phyloP scores from a whole-genome alignment of 2,113 vertebrate genomes.

The Mesoclemmys tuberculata region DNA sequence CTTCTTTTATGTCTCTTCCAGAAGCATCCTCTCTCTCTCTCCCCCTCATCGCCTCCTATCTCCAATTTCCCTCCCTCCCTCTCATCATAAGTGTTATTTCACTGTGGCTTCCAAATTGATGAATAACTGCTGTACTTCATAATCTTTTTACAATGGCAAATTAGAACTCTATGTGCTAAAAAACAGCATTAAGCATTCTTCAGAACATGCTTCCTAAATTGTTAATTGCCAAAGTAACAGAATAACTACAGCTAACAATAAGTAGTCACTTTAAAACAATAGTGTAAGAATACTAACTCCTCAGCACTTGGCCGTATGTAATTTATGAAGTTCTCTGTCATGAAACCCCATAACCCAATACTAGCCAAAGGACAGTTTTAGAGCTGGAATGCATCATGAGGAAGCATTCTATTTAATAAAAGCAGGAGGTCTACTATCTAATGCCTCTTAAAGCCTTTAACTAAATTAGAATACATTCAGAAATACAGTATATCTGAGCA shows the following conservation, averaged over 20 bases:
- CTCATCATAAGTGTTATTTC: slow-evolving; percentile 14
- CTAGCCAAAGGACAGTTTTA: slow-evolving; percentile 15
- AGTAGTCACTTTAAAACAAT: slow-evolving; percentile 33
- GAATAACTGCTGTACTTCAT: slow-evolving; percentile 7
- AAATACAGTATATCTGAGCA: not conserved
- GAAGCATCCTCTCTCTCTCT: not conserved
- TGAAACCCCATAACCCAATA: not conserved
- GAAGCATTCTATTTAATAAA: not conserved
- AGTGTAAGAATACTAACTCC: not conserved
- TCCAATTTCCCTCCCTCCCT: not conserved
- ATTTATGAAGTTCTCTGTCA: slow-evolving; percentile 22
- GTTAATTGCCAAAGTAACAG: slow-evolving; percentile 48
- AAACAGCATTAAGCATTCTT: slow-evolving; percentile 27
- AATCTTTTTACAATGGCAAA: slow-evolving; percentile 38
- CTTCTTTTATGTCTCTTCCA: not conserved
- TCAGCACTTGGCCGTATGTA: not conserved
- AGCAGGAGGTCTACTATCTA: not conserved
- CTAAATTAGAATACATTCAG: not conserved
- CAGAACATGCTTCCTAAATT: slow-evolving; percentile 18
- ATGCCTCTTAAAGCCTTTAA: not conserved
- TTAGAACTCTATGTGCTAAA: slow-evolving; percentile 26
- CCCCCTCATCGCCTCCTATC: not conserved
- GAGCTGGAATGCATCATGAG: slow-evolving; percentile 12
- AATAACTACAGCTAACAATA: slow-evolving; percentile 35
- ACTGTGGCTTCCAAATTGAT: not conserved